Percentiles rank a stretch among this genome's conserved stretches.
These are phyloP conservation scores for Asbolus verrucosus DNA, from an alignment of 1,140 invertebrate genomes.

Conservation along the genomic window DNA sequence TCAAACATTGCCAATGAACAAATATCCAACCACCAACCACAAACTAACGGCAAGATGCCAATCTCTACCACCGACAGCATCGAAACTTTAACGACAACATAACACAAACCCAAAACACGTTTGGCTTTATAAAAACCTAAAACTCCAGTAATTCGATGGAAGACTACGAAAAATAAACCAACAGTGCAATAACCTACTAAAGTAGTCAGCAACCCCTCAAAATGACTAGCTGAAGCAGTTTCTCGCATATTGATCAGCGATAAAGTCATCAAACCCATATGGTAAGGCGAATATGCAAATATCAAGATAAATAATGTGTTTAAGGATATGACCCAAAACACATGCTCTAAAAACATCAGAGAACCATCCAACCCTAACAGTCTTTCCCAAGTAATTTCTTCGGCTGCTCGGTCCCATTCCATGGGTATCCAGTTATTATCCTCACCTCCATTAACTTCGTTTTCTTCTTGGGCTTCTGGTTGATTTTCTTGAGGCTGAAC, in stretches of 20 bases:
- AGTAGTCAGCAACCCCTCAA: constrained; percentile 93
- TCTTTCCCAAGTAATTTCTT: constrained; percentile 98
- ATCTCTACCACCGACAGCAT: constrained; percentile 94
- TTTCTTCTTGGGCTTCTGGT: constrained; percentile 50
- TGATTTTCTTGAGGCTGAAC: constrained; percentile 47
- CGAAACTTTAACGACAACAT: constrained; percentile 97
- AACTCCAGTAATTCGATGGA: constrained; percentile 83
- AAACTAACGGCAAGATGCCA: constrained; percentile 94
- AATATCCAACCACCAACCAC: constrained; percentile 99
- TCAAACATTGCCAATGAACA: constrained; percentile 97
- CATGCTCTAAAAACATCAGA: constrained; percentile 96
- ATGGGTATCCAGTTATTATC: constrained; percentile 98
- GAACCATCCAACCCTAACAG: constrained; percentile 97
- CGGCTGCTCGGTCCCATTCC: constrained; percentile 97
- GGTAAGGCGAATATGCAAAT: constrained; percentile 96
- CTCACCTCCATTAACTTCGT: constrained; percentile 73
- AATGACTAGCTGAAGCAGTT: constrained; percentile 81
- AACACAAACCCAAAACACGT: constrained; percentile 91
- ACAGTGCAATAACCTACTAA: constrained; percentile 94
- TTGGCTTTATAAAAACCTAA: constrained; percentile 84
- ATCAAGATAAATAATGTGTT: constrained; percentile 97
- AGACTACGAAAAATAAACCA: constrained; percentile 83
- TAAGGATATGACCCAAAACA: constrained; percentile 98
- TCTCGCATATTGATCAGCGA: constrained; percentile 81
- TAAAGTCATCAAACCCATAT: constrained; percentile 90